Evolutionary conservation across 2,797 vertebrate genomes (phyloP).

Genomic region (Pogoniulus pusillus): DNA sequence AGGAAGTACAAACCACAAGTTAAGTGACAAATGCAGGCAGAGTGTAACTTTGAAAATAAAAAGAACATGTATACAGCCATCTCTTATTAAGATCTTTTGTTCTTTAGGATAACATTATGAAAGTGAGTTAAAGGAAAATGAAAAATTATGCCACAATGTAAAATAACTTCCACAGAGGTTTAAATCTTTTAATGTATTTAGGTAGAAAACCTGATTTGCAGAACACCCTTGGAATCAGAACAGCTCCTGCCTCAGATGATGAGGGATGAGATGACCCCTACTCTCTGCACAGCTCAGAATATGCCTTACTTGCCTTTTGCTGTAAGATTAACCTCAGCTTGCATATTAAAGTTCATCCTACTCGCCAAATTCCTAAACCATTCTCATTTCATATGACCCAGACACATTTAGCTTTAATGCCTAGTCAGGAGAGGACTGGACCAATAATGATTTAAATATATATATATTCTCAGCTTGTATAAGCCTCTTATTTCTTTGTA

Average conservation of each 20-base stretch:
- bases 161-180: background rate
- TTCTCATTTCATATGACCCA: constrained; percentile 17
- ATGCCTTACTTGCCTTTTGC: background rate
- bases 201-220: constrained; percentile 10
- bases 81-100: background rate
- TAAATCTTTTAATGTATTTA: background rate
- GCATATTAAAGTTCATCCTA: constrained; percentile 35
- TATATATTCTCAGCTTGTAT: background rate
- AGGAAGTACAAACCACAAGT: background rate
- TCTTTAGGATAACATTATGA: background rate
- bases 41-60: background rate
- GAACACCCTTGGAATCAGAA: background rate
- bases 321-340: constrained; percentile 8
- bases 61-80: background rate
- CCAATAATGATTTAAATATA: background rate
- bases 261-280: background rate
- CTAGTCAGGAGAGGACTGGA: background rate
- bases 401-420: background rate
- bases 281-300: background rate
- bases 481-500: constrained; percentile 16
- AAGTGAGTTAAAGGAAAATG: background rate
- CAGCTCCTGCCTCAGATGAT: background rate
- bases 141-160: background rate
- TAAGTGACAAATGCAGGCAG: background rate
- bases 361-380: constrained; percentile 26